A percentile compares a stretch with the other conserved stretches of the same genome.
Conservation (phyloP, 2,113 vertebrate genomes). For the Semicossyphus pulcher region DNA sequence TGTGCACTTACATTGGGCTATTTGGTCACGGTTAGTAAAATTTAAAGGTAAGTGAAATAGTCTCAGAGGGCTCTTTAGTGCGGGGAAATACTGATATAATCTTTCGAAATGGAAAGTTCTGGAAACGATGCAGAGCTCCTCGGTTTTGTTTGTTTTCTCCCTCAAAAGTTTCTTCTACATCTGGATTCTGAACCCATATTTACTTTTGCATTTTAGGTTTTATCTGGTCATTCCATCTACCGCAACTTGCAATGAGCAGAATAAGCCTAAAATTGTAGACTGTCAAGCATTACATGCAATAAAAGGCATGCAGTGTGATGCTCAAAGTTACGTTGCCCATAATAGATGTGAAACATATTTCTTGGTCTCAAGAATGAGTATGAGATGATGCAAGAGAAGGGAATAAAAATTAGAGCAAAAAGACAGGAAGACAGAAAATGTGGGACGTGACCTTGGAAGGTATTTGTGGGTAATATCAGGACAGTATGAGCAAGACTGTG, state of each 20-base stretch:
- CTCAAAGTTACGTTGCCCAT: slow-evolving; percentile 4
- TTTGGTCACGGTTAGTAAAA: slow-evolving; percentile 75
- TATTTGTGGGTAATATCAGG: slow-evolving; percentile 13
- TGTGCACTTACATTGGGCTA: slow-evolving; percentile 64
- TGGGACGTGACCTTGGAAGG: slow-evolving; percentile 3
- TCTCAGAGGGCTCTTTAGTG: slow-evolving; percentile 66
- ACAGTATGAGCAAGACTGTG: neutral
- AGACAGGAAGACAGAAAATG: slow-evolving; percentile 1
- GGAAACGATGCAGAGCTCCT: slow-evolving; percentile 40
- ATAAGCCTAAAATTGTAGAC: slow-evolving; percentile 29
- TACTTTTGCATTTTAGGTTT: slow-evolving; percentile 21
- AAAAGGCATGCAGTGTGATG: slow-evolving; percentile 31
- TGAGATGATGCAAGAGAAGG: neutral
- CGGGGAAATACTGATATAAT: slow-evolving; percentile 42
- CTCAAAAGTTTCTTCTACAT: neutral
- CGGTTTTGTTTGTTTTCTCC: slow-evolving; percentile 28
- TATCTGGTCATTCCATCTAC: slow-evolving; percentile 40
- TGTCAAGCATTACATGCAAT: slow-evolving; percentile 14
- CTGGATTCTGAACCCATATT: slow-evolving; percentile 21
- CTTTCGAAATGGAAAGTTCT: slow-evolving; percentile 59
- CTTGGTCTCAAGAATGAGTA: neutral
- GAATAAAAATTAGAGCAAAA: neutral
- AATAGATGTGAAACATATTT: slow-evolving; percentile 17
- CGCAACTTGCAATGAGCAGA: slow-evolving; percentile 21
- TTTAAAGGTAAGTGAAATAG: slow-evolving; percentile 68